Conservation (phyloP, 2,888 invertebrate genomes). For the Tetragonula carbonaria region DNA sequence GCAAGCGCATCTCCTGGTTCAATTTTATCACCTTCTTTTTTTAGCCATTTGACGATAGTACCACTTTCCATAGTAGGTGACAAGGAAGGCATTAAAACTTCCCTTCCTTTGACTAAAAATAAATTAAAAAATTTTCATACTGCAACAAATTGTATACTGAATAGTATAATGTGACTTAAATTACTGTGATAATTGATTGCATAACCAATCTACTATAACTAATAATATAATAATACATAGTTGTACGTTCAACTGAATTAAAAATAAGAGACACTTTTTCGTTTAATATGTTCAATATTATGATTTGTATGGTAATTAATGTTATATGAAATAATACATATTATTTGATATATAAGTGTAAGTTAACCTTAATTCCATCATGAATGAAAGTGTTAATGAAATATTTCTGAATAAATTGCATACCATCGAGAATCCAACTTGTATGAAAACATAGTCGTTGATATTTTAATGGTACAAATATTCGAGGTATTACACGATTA, state of each 20-base stretch:
- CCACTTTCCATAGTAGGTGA: constrained; percentile 88
- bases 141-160: neutral
- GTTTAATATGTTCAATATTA: neutral
- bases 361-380: constrained; percentile 73
- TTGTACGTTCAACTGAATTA: neutral
- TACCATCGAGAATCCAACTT: constrained; percentile 80
- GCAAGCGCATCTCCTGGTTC: constrained; percentile 87
- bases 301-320: neutral
- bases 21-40: constrained; percentile 86
- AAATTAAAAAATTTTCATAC: neutral
- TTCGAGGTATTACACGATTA: constrained; percentile 70
- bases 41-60: constrained; percentile 86
- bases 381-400: constrained; percentile 3
- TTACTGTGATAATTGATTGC: constrained; percentile 58
- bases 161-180: neutral
- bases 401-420: constrained; percentile 63
- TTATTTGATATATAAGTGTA: neutral
- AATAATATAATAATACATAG: constrained; percentile 5
- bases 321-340: constrained; percentile 6
- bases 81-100: constrained; percentile 86
- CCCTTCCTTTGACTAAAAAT: constrained; percentile 81
- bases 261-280: neutral
- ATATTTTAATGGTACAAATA: constrained; percentile 74
- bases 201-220: constrained; percentile 58
- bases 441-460: constrained; percentile 81